Percentiles rank a stretch among this genome's conserved stretches.
phyloP scores from a whole-genome alignment of 2,888 invertebrate genomes.

The Aphidius colemani region DNA sequence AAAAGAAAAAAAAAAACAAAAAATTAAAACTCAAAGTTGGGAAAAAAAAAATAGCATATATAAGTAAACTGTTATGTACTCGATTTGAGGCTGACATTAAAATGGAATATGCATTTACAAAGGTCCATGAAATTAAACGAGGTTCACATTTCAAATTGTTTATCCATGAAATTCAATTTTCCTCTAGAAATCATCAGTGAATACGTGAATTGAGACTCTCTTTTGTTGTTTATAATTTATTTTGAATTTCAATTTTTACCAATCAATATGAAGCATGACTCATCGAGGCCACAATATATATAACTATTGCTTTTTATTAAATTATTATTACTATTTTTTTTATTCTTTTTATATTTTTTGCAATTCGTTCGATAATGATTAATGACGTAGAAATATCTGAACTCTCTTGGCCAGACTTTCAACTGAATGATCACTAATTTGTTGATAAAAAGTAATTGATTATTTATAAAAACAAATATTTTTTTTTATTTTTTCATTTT shows the following conservation, averaged over 20 bases:
- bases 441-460: no score
- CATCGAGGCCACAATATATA: constrained; percentile 53
- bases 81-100: background rate
- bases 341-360: no score
- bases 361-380: no score
- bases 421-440: no score
- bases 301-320: constrained; percentile 35
- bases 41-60: no score
- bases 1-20: background rate
- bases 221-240: no score
- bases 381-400: no score
- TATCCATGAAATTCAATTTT: constrained; percentile 44
- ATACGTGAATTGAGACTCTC: background rate
- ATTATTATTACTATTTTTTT: constrained; percentile 10
- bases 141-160: constrained; percentile 26
- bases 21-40: no score
- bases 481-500: no score
- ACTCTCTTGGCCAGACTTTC: no score
- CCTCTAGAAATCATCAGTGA: constrained; percentile 32
- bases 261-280: constrained; percentile 55
- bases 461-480: no score
- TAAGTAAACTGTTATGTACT: background rate
- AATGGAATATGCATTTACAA: background rate
- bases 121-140: background rate
- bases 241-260: background rate